These are phyloP conservation scores for Chironomus riparius DNA, from an alignment of 2,888 invertebrate species.

Conservation along the genomic window DNA sequence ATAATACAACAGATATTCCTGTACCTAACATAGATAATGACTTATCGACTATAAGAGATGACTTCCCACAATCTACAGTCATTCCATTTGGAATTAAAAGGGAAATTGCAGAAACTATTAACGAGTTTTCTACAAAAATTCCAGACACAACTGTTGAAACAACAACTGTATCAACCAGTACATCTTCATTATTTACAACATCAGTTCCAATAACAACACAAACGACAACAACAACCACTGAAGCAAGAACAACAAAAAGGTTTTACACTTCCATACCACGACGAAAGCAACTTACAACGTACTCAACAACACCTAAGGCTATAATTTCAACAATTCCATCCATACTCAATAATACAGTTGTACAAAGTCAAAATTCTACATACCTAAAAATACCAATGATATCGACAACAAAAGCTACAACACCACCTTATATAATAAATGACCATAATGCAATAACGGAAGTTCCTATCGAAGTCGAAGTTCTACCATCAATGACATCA, in stretches of 20 bases:
- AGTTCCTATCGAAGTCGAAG: neutral
- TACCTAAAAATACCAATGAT: no score
- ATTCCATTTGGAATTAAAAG: neutral
- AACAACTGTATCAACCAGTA: neutral
- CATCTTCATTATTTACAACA: neutral
- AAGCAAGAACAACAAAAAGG: neutral
- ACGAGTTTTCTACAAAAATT: neutral
- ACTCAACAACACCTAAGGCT: conserved; percentile 1
- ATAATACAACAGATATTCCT: neutral
- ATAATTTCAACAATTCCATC: conserved; percentile 5
- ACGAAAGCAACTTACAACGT: neutral
- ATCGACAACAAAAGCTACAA: neutral
- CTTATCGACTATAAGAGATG: neutral
- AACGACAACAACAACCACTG: neutral
- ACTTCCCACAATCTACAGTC: neutral
- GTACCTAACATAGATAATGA: neutral
- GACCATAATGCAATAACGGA: conserved; percentile 1
- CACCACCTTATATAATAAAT: neutral
- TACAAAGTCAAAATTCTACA: no score
- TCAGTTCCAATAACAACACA: neutral
- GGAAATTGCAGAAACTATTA: neutral
- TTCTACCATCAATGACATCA: conserved; percentile 30
- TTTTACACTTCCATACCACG: conserved; percentile 17
- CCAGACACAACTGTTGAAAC: neutral
- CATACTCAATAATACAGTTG: no score